phyloP scores from a whole-genome alignment of 1,140 invertebrate species.

The Drosophila takahashii region DNA sequence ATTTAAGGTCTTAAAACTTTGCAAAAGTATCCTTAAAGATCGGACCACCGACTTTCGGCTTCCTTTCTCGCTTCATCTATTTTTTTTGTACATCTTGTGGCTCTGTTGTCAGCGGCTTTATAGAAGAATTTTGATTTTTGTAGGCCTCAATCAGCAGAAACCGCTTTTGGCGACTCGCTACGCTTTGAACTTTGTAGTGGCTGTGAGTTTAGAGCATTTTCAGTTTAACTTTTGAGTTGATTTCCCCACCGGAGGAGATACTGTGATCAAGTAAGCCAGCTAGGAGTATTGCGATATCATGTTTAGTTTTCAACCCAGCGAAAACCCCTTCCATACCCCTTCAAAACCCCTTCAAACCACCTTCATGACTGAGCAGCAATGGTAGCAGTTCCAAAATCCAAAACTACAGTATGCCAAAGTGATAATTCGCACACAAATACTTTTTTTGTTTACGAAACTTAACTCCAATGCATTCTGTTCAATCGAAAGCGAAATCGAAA shows the following conservation, averaged over 20 bases:
- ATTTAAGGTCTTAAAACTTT: background rate
- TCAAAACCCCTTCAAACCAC: constrained; percentile 32
- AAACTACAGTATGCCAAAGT: constrained; percentile 47
- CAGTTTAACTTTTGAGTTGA: constrained; percentile 20
- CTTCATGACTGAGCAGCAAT: constrained; percentile 82
- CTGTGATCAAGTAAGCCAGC: constrained; percentile 54
- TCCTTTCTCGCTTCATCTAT: constrained; percentile 15
- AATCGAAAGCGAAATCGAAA: constrained; percentile 64
- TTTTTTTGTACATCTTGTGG: constrained; percentile 41
- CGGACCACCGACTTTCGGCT: constrained; percentile 31
- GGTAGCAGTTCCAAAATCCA: constrained; percentile 81
- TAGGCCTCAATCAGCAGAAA: constrained; percentile 30
- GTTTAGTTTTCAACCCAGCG: constrained; percentile 59
- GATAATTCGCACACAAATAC: constrained; percentile 50
- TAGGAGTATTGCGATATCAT: constrained; percentile 72
- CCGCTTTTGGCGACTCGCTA: constrained; percentile 38
- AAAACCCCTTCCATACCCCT: constrained; percentile 11
- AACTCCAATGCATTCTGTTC: constrained; percentile 78
- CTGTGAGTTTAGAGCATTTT: constrained; percentile 44
- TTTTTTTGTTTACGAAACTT: constrained; percentile 72
- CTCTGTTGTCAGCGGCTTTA: constrained; percentile 41
- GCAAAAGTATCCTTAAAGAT: constrained; percentile 22
- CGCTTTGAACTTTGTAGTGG: constrained; percentile 51
- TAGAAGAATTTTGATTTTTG: constrained; percentile 49
- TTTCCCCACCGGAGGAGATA: constrained; percentile 16